Base-by-base conservation (phyloP, 2,797 vertebrate genomes). In the Sebastes kiyomatsui region DNA sequence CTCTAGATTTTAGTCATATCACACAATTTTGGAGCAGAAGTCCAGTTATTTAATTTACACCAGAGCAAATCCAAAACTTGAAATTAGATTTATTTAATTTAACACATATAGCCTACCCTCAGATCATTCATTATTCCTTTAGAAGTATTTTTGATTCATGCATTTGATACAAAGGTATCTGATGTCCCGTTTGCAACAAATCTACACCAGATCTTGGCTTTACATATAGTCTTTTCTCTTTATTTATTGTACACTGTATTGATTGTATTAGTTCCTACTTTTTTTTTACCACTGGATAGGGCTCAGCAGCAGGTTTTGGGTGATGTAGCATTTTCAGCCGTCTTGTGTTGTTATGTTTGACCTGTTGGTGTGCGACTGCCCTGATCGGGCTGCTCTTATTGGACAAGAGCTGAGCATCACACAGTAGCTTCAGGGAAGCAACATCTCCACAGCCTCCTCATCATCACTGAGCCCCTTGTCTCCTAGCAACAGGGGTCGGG, bases 401-500 rank as follows among this genome's bases (percentile, higher is more conserved):
- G 93, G 92, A 72, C 7, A 4, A 85, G 66, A 80, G 74, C 55
- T 6, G 22, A 88, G 83, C 87, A 82, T 93, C 92, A 87, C 70
- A 22, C 66, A 22, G 87, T 61, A 70, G 87, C 86, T 72, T 85
- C 32, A 25, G 77, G 80, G 78, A 69, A 75, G 86, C 85, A 67
- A 86, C 78, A 79, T 88, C 87, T 90, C 78, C 80, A 79, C 85
- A 56, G 78, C 79, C 83, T 79, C 83, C 59, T 78, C 72, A 13
- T 75, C 71, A 35, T 89, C 89, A 87, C 85, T 55, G 69, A 87
- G 72, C 77, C 67, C 62, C 74, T 67, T 67, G 94, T 96, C 92
- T 92, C 95, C 87, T 94, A 95, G 95, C 95, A 95, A 96, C 95
- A 94, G 83, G 73, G 69, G 85, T 83, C 56, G 16, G 61, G 60